Evolutionary conservation across 2,113 vertebrate genomes (phyloP), one percentile per base, ranked within the genome.

Genomic region (Microtus pennsylvanicus): DNA sequence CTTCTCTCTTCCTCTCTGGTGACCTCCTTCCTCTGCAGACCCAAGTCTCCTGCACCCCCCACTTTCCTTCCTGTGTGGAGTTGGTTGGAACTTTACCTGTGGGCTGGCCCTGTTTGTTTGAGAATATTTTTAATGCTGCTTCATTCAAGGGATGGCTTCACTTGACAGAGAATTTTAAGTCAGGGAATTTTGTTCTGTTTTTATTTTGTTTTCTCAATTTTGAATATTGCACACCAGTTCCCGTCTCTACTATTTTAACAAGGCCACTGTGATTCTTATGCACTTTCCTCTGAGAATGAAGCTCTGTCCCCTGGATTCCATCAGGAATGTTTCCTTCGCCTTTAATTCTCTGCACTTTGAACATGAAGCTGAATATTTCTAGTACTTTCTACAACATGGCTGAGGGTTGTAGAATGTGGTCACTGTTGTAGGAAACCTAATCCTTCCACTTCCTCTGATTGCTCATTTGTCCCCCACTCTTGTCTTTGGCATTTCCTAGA

Each of bases 181-280:
- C 81, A 83, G 74, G n/a, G 13, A n/a, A 63, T 42, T 58, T 83
- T 61, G n/a, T 85, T 42, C 45, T 17, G 7, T 17, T 55, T 42
- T 47, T 10, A 7, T 28, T 55, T 65, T 38, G 3, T 55, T 58
- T 74, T 58, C 26, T 42, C 82, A 33, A 30, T 6, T 11, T 4
- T n/a, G 21, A 14, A 16, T 26, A 26, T 11, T 24, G 61, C 0
- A 0, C 4, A 33, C 26, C 7, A 3, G 14, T 2, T 22, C 52
- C 17, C 12, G 1, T n/a, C 11, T 69, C 38, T 3, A 0, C 0
- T 52, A 26, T 1, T 85, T 70, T 58, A 35, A n/a, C 28, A 10
- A 26, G 1, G 13, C 14, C n/a, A 2, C 0, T 2, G 0, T 14
- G 12, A 22, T 55, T 89, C 61, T 45, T 7, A 5, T 0, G 65